A percentile compares a stretch with the other conserved stretches of the same genome.
These are phyloP conservation scores for Threskiornis aethiopicus DNA, from an alignment of 2,797 vertebrate genomes.

Conservation along the genomic window DNA sequence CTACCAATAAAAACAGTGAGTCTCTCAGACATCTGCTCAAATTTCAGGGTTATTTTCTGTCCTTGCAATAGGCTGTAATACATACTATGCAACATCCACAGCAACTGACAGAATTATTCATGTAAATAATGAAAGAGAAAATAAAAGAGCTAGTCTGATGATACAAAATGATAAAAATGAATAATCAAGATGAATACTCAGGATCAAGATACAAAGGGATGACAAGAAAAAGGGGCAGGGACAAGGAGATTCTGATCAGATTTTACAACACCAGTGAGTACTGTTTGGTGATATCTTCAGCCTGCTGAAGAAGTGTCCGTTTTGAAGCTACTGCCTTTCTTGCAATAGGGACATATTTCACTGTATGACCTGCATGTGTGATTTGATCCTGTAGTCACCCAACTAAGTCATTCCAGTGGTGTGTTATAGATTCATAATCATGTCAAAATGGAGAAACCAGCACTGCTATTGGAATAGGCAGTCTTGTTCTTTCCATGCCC, in stretches of 20 bases:
- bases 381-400: not conserved
- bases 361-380: not conserved
- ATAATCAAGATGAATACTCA: not conserved
- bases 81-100: not conserved
- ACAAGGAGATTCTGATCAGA: not conserved
- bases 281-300: not conserved
- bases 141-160: not conserved
- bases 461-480: not conserved
- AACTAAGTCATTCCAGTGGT: not conserved
- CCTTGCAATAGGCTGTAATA: not conserved
- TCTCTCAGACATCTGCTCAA: not conserved
- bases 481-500: not conserved
- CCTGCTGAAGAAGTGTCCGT: not conserved
- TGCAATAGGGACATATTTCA: not conserved
- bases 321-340: not conserved
- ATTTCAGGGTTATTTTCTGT: not conserved
- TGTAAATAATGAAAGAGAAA: slow-evolving; percentile 16
- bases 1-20: not conserved
- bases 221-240: not conserved
- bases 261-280: not conserved
- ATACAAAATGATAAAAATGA: not conserved
- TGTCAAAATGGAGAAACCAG: not conserved
- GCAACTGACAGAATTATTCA: not conserved
- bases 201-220: not conserved
- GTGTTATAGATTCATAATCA: not conserved